phyloP scores from a whole-genome alignment of 2,888 invertebrate genomes.

The Tromatobia lineatoria region DNA sequence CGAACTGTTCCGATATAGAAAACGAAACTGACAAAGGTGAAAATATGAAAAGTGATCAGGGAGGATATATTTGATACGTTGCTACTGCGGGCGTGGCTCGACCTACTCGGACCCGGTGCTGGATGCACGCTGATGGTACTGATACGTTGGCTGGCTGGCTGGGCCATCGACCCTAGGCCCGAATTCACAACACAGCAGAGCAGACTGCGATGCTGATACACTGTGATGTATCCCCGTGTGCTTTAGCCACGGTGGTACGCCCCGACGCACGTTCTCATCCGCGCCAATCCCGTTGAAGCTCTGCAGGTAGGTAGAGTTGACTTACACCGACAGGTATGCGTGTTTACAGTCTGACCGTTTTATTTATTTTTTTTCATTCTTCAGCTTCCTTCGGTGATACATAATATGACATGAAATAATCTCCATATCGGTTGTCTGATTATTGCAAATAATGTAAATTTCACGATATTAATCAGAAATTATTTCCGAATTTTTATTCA shows the following conservation, averaged over 20 bases:
- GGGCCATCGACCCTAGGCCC: conserved; percentile 55
- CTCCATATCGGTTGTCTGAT: no score
- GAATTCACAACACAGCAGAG: conserved; percentile 61
- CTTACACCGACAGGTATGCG: conserved; percentile 60
- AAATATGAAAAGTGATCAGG: not conserved
- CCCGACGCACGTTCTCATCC: conserved; percentile 57
- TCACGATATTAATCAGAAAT: no score
- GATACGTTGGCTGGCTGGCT: conserved; percentile 44
- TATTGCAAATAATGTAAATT: no score
- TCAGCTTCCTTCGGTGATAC: no score
- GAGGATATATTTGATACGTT: conserved; percentile 39
- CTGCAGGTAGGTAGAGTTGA: conserved; percentile 49
- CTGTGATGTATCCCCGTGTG: conserved; percentile 50
- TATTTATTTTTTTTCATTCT: not conserved
- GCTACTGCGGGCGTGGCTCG: conserved; percentile 58
- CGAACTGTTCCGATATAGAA: not conserved
- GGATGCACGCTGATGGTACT: conserved; percentile 48
- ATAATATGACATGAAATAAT: no score
- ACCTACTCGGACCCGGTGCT: conserved; percentile 53
- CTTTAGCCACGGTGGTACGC: conserved; percentile 42
- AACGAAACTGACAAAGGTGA: not conserved
- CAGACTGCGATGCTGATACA: conserved; percentile 6
- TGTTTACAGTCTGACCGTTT: conserved; percentile 46
- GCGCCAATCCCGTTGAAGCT: conserved; percentile 39
- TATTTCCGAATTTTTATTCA: no score